Evolutionary conservation across 2,113 vertebrate species (phyloP), one percentile per base, ranked within the genome.

Genomic region (Xiphorhynchus elegans): DNA sequence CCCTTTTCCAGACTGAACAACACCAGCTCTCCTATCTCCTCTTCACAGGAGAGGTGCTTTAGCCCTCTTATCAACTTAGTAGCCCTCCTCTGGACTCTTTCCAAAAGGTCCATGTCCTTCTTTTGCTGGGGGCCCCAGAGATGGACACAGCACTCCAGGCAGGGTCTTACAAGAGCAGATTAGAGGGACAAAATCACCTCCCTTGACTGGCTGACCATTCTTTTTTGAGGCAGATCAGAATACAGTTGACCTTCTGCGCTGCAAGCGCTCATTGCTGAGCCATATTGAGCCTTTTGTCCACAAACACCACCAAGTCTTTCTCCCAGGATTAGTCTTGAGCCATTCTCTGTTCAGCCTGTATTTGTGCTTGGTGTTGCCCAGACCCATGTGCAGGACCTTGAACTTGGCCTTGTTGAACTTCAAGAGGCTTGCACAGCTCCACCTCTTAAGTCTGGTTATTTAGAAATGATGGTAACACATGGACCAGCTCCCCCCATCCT

Each of bases 131-230:
- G 18, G 23, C 14, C 11, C 28, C 59, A 56, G 28, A 0, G 2
- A 4, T 72, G 20, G 31, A 56, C 21, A 20, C 53, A 42, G 29
- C 10, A 63, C 40, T 35, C n/a, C 0, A 0, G 13, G 29, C 2
- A 4, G 7, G 10, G 3, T 17, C 19, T 56, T 35, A 6, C 9
- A 14, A 62, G 40, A n/a, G 24, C 29, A 47, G 46, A 55, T 24
- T 28, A 29, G 39, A 31, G 40, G 7, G 31, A 7, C 8, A 37
- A 31, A 42, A 49, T 29, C 50, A 56, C 6, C 31, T 37, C 31
- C 31, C 17, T 56, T 37, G 17, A 1, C 29, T 31, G 26, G 35
- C 29, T 63, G 29, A 8, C 40, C 40, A 56, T 17, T 7, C 5
- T 56, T 20, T 72, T 79, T 56, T 49, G 16, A 17, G 63, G 49